These are phyloP conservation scores for Andrena bicolor DNA, from an alignment of 2,888 invertebrate genomes.

Conservation along the genomic window DNA sequence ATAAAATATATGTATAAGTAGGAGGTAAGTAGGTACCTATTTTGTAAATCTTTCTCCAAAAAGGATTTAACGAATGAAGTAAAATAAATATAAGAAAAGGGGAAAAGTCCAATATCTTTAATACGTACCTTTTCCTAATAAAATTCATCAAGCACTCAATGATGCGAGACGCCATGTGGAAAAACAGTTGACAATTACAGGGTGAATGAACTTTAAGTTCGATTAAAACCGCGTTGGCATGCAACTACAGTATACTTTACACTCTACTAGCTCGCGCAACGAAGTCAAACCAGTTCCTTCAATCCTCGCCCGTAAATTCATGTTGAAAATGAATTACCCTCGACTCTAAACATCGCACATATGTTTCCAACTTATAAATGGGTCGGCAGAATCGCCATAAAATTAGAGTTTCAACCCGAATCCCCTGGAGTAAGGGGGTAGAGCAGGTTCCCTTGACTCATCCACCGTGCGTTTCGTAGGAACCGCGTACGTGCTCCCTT, in stretches of 20 bases:
- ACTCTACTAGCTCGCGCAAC: slow-evolving; percentile 9
- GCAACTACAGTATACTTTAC: not conserved
- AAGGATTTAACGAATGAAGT: no score
- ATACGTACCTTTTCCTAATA: no score
- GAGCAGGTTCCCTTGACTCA: slow-evolving; percentile 63
- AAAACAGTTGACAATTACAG: no score
- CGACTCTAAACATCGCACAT: not conserved
- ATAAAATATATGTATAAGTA: no score
- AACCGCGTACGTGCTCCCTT: slow-evolving; percentile 37
- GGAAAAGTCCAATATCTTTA: no score
- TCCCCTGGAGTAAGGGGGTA: slow-evolving; percentile 43
- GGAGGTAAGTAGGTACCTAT: no score
- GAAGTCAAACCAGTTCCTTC: slow-evolving; percentile 16
- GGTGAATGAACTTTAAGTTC: not conserved
- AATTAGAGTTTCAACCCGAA: slow-evolving; percentile 31
- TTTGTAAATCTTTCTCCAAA: no score
- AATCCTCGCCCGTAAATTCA: slow-evolving; percentile 7
- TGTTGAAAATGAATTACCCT: slow-evolving; percentile 21
- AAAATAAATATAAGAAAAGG: no score
- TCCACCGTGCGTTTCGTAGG: slow-evolving; percentile 24
- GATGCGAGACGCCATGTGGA: no score
- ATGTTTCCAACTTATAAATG: not conserved
- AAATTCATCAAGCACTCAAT: no score
- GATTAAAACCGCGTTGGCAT: not conserved
- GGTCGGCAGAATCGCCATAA: slow-evolving; percentile 13